These are phyloP conservation scores for Emberiza fucata DNA, from an alignment of 2,113 vertebrate species.

Conservation along the genomic window DNA sequence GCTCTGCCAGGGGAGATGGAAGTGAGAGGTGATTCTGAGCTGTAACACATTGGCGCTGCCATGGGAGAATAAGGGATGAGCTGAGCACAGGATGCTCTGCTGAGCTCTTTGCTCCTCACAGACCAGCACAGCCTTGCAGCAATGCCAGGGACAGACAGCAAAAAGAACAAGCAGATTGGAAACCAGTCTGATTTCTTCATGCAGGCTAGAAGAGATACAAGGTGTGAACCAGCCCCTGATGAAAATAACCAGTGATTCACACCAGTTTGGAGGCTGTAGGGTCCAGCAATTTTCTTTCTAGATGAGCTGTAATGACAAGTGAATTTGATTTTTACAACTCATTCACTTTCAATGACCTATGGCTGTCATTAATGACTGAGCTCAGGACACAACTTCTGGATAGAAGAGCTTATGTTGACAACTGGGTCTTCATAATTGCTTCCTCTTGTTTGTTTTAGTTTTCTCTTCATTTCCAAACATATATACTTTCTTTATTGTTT, in stretches of 20 bases:
- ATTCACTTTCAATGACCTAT: neutral
- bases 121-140: neutral
- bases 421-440: neutral
- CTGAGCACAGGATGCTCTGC: neutral
- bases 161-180: neutral
- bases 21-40: fast-evolving
- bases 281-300: neutral
- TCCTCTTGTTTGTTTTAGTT: neutral
- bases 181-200: neutral
- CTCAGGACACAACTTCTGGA: neutral
- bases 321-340: neutral
- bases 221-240: neutral
- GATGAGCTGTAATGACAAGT: neutral
- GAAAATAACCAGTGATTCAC: neutral
- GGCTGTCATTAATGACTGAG: neutral
- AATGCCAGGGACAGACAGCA: neutral
- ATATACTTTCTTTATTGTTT: constrained; percentile 7
- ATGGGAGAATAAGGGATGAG: fast-evolving
- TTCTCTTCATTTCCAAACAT: neutral
- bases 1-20: neutral
- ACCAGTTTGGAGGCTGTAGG: neutral
- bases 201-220: neutral
- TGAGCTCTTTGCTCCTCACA: neutral
- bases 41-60: neutral
- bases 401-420: neutral